A percentile compares a stretch with the other conserved stretches of the same genome.
These are phyloP conservation scores for Ctenopoma multispine DNA, from an alignment of 2,797 vertebrate genomes.

Conservation along the genomic window DNA sequence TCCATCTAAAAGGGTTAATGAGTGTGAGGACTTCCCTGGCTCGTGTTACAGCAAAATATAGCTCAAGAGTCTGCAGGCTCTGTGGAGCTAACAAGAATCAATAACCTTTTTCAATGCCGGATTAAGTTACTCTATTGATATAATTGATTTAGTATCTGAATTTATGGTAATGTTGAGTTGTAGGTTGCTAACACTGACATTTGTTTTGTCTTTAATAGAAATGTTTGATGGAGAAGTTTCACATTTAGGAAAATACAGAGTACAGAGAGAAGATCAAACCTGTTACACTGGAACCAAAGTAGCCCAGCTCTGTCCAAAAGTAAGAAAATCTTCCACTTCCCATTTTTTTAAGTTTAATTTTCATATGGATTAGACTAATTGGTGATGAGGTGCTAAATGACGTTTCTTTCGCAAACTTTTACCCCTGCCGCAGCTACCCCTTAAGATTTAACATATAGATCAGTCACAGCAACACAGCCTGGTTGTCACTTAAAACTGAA, in stretches of 20 bases:
- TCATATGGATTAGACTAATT: background rate
- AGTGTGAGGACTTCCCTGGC: constrained; percentile 76
- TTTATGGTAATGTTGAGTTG: background rate
- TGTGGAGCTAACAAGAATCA: constrained; percentile 65
- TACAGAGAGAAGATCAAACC: background rate
- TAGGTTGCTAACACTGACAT: background rate
- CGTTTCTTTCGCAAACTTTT: background rate
- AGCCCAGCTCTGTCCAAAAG: background rate
- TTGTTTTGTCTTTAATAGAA: background rate
- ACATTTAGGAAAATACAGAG: constrained; percentile 4
- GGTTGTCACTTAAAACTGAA: background rate
- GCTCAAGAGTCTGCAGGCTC: constrained; percentile 61
- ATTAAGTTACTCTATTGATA: constrained; percentile 64
- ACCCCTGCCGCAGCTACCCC: background rate
- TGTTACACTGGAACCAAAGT: background rate
- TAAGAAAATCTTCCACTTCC: background rate
- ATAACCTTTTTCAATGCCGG: constrained; percentile 74
- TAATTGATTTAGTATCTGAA: constrained; percentile 27
- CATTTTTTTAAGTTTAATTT: background rate
- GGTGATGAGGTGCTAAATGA: background rate
- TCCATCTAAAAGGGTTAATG: constrained; percentile 85
- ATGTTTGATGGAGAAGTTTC: background rate
- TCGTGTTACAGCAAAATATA: constrained; percentile 80
- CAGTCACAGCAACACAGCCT: too few relatives aligned
- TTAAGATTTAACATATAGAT: too few relatives aligned